Base-by-base conservation (phyloP, 53 echinoderm and acorn worm species). In the Apostichopus leukothele region DNA sequence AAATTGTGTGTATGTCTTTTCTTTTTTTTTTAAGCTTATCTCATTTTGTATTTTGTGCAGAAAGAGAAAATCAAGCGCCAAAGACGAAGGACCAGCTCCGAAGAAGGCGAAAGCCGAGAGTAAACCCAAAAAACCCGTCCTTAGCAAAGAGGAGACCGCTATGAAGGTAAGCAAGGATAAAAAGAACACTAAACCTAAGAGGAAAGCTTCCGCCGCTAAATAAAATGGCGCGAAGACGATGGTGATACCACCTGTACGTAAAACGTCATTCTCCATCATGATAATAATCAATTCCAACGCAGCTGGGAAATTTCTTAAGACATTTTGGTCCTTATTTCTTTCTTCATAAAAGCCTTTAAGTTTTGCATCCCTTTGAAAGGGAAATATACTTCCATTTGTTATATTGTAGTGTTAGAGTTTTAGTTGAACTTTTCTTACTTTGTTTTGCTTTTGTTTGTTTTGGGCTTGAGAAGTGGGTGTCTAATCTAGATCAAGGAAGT, bases 131-230 rank as follows among this genome's bases (percentile, higher is more conserved):
- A 54, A 53, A 50, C 84, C 88, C 2, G 74, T 68, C 6, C n/a
- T 86, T 6, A 90, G 83, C 67, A 92, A 97, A 89, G 60, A 89
- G n/a, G 95, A 94, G 5, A 75, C 88, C 25, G 94, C 89, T 78
- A 78, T 94, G 13, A 94, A 94, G 91, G 95, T 94, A 74, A 92
- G 83, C 88, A 74, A 87, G 88, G 75, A 52, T 53, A 75, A 74
- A 53, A n/a, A 75, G 88, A 59, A 19, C n/a, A 39, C 88, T 55
- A 87, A 53, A 51, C 74, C 74, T 7, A 87, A 74, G 10, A 52
- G 14, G 12, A 87, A 87, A 87, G 88, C 26, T 7, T 52, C 78
- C 27, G 26, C 7, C 11, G 23, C 52, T 10, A 77, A 77, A 11
- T 26, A 16, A 5, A 76, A 12, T 4, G 75, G 21, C 2, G 51